Percentiles rank a stretch among this genome's conserved stretches.
These are phyloP conservation scores for Drosophila vallismaia DNA, from an alignment of 2,888 invertebrate species.

Conservation along the genomic window DNA sequence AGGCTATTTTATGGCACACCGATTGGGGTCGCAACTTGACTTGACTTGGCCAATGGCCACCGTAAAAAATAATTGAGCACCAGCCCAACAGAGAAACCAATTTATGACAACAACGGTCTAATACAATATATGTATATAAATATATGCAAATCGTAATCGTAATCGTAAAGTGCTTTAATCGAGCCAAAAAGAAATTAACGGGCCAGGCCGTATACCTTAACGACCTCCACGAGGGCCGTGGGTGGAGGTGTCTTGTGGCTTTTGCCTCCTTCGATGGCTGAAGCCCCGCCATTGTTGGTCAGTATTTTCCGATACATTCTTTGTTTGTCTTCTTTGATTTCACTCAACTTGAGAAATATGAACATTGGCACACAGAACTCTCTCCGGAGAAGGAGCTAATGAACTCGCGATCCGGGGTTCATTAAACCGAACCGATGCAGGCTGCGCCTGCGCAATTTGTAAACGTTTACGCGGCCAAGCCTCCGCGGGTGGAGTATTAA, in stretches of 20 bases:
- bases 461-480: constrained; percentile 66
- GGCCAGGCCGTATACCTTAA: constrained; percentile 31
- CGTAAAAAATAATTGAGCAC: constrained; percentile 43
- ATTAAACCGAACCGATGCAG: constrained; percentile 59
- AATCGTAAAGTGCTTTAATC: background rate
- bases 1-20: constrained; percentile 59
- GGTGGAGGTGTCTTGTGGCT: constrained; percentile 13
- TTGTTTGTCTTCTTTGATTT: constrained; percentile 8
- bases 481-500: constrained; percentile 29
- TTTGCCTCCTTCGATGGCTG: background rate
- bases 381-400: constrained; percentile 36
- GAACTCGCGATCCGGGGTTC: constrained; percentile 56
- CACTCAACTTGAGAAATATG: constrained; percentile 26
- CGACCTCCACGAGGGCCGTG: constrained; percentile 18
- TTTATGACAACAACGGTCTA: constrained; percentile 22
- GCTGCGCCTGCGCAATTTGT: constrained; percentile 61
- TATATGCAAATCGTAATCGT: constrained; percentile 5
- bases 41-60: constrained; percentile 25
- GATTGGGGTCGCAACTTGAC: constrained; percentile 61
- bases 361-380: constrained; percentile 50
- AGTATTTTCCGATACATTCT: constrained; percentile 36
- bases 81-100: constrained; percentile 25
- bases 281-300: background rate
- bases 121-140: background rate
- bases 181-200: constrained; percentile 4